Conservation (phyloP, 2,797 vertebrate species). For the Arremon aurantiirostris region DNA sequence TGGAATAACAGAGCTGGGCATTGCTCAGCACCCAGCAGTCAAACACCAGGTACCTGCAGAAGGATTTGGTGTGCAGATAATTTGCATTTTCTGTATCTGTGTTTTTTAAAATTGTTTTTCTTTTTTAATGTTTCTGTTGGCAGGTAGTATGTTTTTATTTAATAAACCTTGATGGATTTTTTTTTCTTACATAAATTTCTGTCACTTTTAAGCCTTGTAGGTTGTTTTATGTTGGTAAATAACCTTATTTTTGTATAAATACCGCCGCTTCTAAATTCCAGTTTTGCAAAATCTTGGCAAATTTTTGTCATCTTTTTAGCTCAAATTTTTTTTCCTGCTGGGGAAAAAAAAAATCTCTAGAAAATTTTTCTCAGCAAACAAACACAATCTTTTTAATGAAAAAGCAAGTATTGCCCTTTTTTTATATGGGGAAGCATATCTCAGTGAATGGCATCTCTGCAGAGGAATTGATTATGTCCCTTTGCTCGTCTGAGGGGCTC, state of each 20-base stretch:
- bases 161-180: background rate
- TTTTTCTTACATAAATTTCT: background rate
- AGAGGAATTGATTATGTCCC: background rate
- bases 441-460: background rate
- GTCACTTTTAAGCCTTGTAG: background rate
- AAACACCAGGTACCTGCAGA: background rate
- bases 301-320: background rate
- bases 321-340: background rate
- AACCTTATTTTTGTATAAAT: background rate
- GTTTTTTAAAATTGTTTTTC: background rate
- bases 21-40: background rate
- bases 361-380: background rate
- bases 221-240: background rate
- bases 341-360: background rate
- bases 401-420: background rate
- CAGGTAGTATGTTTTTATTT: background rate
- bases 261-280: background rate
- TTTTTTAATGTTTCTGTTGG: background rate
- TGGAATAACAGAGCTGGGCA: background rate
- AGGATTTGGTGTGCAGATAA: background rate
- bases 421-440: background rate
- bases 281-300: background rate
- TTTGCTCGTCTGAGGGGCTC: fast-evolving
- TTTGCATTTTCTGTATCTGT: background rate
- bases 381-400: background rate